These are phyloP conservation scores for Petrocephalus sullivani DNA, from an alignment of 2,797 vertebrate genomes.

Conservation along the genomic window DNA sequence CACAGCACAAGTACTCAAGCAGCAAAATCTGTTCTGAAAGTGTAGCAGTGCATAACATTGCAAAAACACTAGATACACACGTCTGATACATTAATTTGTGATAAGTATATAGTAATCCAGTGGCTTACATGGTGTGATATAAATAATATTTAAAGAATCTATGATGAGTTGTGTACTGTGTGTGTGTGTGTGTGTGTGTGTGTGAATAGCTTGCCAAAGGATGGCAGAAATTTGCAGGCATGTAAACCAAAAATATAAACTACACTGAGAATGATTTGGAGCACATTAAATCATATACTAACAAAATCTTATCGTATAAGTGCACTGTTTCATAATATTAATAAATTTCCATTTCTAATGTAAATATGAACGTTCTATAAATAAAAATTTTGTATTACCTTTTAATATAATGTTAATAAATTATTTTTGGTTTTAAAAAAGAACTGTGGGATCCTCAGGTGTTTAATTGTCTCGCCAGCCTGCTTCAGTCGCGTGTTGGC, in stretches of 20 bases:
- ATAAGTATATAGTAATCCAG: background rate
- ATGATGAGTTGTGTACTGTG: background rate
- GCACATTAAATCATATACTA: background rate
- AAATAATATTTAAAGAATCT: background rate
- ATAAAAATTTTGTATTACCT: too few species aligned
- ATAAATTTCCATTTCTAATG: too few species aligned
- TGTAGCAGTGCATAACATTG: too few species aligned
- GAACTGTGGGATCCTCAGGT: too few species aligned
- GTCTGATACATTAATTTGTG: background rate
- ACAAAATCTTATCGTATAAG: background rate
- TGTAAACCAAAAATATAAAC: background rate
- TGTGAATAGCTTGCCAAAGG: background rate
- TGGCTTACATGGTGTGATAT: background rate
- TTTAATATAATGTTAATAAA: too few species aligned
- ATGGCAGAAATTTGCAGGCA: background rate
- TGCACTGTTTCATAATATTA: background rate
- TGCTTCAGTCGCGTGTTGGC: too few species aligned
- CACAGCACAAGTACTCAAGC: background rate
- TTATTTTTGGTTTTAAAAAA: too few species aligned
- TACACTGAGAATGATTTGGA: background rate
- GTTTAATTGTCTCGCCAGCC: too few species aligned
- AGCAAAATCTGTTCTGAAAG: background rate
- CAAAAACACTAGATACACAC: background rate
- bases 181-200: background rate
- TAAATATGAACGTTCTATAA: too few species aligned